Evolutionary conservation across 2,888 invertebrate genomes (phyloP).

Genomic region (Willowsia nigromaculata): DNA sequence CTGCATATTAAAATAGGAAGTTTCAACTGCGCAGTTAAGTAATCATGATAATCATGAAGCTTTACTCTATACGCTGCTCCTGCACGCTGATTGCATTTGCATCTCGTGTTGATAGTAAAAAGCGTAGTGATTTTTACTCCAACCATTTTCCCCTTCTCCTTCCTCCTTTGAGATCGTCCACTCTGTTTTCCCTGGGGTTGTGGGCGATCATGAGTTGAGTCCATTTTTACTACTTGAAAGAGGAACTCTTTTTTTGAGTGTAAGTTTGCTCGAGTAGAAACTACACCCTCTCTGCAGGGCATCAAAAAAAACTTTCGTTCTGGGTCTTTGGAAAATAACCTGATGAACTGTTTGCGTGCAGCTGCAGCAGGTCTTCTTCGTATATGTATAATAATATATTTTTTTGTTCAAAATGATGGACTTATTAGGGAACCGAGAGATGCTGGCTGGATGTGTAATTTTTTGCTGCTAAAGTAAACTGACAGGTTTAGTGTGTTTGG

Average conservation of each 20-base stretch:
- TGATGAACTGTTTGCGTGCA: neutral
- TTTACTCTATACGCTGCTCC: neutral
- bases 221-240: neutral
- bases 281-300: neutral
- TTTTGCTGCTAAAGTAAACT: constrained; percentile 9
- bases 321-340: neutral
- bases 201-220: neutral
- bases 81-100: neutral
- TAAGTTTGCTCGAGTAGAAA: neutral
- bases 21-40: too few relatives aligned
- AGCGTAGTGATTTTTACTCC: constrained; percentile 2
- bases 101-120: neutral
- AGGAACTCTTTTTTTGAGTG: neutral
- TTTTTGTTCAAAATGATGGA: neutral
- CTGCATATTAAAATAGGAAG: too few relatives aligned
- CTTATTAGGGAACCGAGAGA: neutral
- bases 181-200: neutral
- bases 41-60: too few relatives aligned
- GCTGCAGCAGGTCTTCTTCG: constrained; percentile 2
- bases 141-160: neutral
- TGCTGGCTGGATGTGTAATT: neutral
- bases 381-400: neutral
- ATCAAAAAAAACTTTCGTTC: neutral
- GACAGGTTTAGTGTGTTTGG: neutral
- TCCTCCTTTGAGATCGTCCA: neutral